Conservation (phyloP, 1,140 invertebrate genomes). For the Listronotus oregonensis region DNA sequence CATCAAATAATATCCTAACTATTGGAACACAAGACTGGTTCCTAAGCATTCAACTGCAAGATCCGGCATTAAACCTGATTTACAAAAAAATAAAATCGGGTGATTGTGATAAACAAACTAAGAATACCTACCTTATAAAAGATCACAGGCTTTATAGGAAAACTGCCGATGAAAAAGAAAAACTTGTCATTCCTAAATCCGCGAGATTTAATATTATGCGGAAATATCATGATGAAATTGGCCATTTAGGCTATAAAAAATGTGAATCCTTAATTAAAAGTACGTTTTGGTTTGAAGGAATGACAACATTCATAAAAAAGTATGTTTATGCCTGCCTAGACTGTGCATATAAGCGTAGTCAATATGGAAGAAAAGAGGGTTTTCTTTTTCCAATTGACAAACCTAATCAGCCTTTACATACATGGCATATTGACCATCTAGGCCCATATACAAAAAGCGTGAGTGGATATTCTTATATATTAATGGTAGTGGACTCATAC, state of each 20-base stretch:
- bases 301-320: slow-evolving; percentile 29
- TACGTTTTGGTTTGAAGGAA: slow-evolving; percentile 23
- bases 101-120: slow-evolving; percentile 1
- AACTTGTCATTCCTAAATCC: slow-evolving; percentile 11
- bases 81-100: background rate
- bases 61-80: background rate
- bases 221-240: slow-evolving; percentile 30
- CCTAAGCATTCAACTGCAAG: slow-evolving; percentile 8
- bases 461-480: too few relatives aligned
- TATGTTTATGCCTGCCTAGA: slow-evolving; percentile 18
- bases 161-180: background rate
- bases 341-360: slow-evolving; percentile 15
- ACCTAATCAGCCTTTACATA: too few relatives aligned
- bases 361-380: slow-evolving; percentile 15
- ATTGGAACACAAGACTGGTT: background rate
- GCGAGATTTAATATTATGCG: slow-evolving; percentile 12
- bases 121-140: background rate
- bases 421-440: too few relatives aligned
- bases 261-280: slow-evolving; percentile 17
- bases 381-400: too few relatives aligned
- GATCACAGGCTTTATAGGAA: slow-evolving; percentile 7
- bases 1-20: background rate
- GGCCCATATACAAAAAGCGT: too few relatives aligned
- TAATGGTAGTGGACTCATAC: too few relatives aligned
- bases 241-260: slow-evolving; percentile 9